phyloP scores from a whole-genome alignment of 2,797 vertebrate genomes.

The Tragopan temminckii region DNA sequence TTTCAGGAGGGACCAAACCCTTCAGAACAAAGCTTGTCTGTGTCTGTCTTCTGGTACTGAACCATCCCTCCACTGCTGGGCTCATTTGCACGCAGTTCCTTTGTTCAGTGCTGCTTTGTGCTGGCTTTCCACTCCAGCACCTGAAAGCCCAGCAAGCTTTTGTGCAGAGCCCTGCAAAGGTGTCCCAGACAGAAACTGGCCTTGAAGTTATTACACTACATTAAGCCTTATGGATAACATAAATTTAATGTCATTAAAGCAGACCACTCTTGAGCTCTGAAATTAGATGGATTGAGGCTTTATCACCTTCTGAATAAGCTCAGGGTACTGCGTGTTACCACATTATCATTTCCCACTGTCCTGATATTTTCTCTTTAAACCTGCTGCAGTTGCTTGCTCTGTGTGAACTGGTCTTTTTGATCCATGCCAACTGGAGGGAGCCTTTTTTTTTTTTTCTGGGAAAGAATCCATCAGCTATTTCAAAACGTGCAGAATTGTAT shows the following conservation, averaged over 20 bases:
- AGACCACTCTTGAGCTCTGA: background rate
- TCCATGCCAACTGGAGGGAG: background rate
- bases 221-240: background rate
- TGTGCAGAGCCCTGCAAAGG: background rate
- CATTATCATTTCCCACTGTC: background rate
- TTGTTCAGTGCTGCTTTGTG: background rate
- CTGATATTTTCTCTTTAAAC: background rate
- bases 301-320: slow-evolving; percentile 1
- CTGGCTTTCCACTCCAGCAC: background rate
- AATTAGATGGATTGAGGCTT: slow-evolving; percentile 2
- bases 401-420: background rate
- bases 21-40: background rate
- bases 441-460: background rate
- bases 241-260: background rate
- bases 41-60: background rate
- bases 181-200: background rate
- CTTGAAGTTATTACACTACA: background rate
- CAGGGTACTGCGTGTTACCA: background rate
- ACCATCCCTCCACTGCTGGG: background rate
- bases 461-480: slow-evolving; percentile 7
- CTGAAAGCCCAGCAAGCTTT: background rate
- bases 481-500: background rate
- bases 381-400: background rate
- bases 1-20: background rate
- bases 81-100: background rate